Evolutionary conservation across 2,888 invertebrate genomes (phyloP).

Genomic region (Brenthis hecate): DNA sequence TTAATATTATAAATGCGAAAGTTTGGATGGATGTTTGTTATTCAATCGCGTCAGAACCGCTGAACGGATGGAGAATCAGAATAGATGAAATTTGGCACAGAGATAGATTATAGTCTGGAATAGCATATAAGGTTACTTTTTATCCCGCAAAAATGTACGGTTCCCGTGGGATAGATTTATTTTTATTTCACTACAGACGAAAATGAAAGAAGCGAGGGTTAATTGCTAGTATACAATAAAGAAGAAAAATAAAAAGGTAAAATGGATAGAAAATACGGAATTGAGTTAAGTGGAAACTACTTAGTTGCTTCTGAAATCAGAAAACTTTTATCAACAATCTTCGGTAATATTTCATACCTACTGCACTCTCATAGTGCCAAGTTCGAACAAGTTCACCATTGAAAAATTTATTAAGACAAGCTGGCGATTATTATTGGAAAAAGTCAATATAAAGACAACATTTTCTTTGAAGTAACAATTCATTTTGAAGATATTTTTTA

Average conservation of each 20-base stretch:
- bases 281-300: constrained; percentile 15
- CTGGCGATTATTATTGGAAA: constrained; percentile 1
- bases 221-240: neutral
- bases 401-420: constrained; percentile 6
- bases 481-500: too few relatives aligned
- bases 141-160: too few relatives aligned
- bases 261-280: neutral
- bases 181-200: too few relatives aligned
- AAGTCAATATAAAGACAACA: neutral
- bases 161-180: too few relatives aligned
- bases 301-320: constrained; percentile 16
- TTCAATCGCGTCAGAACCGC: too few relatives aligned
- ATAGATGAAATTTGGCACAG: too few relatives aligned
- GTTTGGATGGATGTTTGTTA: neutral
- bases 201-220: too few relatives aligned
- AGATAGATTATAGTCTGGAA: too few relatives aligned
- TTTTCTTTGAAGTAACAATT: too few relatives aligned
- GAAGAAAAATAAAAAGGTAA: neutral
- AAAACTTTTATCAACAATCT: constrained; percentile 12
- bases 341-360: constrained; percentile 11
- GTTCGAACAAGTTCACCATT: constrained; percentile 11
- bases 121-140: too few relatives aligned
- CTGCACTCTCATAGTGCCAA: constrained; percentile 4
- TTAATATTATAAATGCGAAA: neutral
- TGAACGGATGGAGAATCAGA: too few relatives aligned